These are phyloP conservation scores for Notamacropus eugenii DNA, from an alignment of 2,797 vertebrate species.

Conservation along the genomic window DNA sequence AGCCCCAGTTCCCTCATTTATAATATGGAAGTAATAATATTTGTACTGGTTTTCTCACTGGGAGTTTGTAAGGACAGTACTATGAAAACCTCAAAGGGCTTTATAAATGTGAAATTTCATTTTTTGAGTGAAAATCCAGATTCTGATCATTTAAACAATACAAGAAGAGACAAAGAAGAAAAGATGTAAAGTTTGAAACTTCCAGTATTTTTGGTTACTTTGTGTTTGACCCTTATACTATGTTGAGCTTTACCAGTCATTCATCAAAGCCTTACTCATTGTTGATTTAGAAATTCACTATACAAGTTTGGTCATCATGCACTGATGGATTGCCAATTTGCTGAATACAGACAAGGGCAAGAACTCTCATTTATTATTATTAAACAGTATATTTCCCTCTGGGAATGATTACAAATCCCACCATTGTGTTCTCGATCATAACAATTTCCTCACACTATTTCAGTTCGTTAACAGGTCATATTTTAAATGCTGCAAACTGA, in stretches of 20 bases:
- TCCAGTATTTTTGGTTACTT: background rate
- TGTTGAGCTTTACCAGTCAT: background rate
- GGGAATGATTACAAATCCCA: constrained; percentile 35
- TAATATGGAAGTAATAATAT: background rate
- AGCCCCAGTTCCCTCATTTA: background rate
- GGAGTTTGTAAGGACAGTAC: background rate
- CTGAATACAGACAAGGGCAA: constrained; percentile 21
- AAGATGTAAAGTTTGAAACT: constrained; percentile 16
- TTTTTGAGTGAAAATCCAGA: background rate
- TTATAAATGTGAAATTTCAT: background rate
- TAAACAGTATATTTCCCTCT: constrained; percentile 47
- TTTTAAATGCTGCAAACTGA: background rate
- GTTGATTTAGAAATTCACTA: constrained; percentile 15
- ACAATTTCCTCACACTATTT: background rate
- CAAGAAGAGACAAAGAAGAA: background rate
- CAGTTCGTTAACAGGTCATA: background rate
- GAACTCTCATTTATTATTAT: constrained; percentile 40
- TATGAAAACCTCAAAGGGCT: background rate
- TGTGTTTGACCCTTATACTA: background rate
- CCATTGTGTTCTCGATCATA: constrained; percentile 19
- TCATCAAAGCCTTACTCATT: background rate
- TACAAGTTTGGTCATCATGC: background rate
- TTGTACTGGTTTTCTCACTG: background rate
- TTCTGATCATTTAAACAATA: background rate
- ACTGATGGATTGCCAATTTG: background rate